Percentiles rank a stretch among this genome's conserved stretches.
These are phyloP conservation scores for Sarcophaga variegata DNA, from an alignment of 2,888 invertebrate genomes.

Conservation along the genomic window DNA sequence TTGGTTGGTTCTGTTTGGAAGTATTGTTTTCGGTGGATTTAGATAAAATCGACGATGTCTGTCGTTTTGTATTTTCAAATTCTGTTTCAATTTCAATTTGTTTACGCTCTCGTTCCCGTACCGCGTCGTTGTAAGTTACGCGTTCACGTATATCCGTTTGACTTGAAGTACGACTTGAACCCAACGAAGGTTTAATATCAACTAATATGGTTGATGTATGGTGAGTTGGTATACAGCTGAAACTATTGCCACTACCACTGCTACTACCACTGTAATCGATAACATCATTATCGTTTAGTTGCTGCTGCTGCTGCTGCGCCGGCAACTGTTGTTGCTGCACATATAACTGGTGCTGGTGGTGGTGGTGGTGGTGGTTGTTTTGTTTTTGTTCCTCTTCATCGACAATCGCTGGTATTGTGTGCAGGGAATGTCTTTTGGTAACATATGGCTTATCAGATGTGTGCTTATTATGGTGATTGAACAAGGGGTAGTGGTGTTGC, in stretches of 20 bases:
- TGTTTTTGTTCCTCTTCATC: conserved; percentile 56
- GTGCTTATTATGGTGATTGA: conserved; percentile 51
- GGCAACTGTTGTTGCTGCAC: conserved; percentile 34
- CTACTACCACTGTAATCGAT: conserved; percentile 53
- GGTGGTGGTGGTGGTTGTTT: conserved; percentile 60
- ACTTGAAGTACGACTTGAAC: conserved; percentile 72
- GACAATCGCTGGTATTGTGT: conserved; percentile 40
- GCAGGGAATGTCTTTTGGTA: conserved; percentile 64
- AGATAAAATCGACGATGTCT: conserved; percentile 6
- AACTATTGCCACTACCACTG: conserved; percentile 48
- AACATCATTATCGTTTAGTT: conserved; percentile 61
- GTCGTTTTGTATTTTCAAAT: conserved; percentile 37
- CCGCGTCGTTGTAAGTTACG: conserved; percentile 1
- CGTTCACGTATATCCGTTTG: conserved; percentile 62
- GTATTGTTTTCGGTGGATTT: conserved; percentile 33
- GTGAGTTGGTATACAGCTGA: conserved; percentile 59
- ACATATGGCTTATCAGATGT: conserved; percentile 60
- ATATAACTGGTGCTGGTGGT: conserved; percentile 50
- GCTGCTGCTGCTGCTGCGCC: conserved; percentile 53
- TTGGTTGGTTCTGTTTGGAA: conserved; percentile 4
- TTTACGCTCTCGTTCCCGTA: conserved; percentile 44
- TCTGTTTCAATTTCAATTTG: conserved; percentile 52
- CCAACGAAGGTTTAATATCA: conserved; percentile 77
- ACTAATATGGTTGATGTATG: conserved; percentile 74
- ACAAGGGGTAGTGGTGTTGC: conserved; percentile 24